Base-by-base conservation (phyloP, 2,888 invertebrate species). In the Agrochola macilenta region DNA sequence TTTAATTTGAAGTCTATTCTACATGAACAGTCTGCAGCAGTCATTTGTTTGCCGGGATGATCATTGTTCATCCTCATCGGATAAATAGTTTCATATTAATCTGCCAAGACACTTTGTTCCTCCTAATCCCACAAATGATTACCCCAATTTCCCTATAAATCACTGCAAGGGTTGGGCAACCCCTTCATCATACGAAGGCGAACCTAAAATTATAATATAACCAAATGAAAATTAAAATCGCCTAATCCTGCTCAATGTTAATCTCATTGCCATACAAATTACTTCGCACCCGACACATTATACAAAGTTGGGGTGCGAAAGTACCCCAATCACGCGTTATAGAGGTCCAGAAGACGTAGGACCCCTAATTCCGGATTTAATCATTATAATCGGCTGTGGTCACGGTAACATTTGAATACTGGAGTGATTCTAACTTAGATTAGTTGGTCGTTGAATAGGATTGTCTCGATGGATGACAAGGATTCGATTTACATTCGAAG, bases 291-390 rank as follows among this genome's bases (percentile, higher is more conserved):
- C 85, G 74, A 80, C 87, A 82, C 65, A 77, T 88, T 88, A 86
- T 84, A 76, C 79, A 72, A 75, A 84, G 78, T 81, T 81, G 66
- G 87, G 87, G 83, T 82, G 80, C 71, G n/a, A 76, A 84, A 85
- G 85, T 85, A 89, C 89, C 90, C 90, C 88, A 90, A 90, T 90
- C 90, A 89, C 79, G 74, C 86, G 85, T 88, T 89, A 90, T 90
- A 77, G 89, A 79, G 88, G 89, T 88, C 89, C 89, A 87, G 77
- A 77, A 87, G 85, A 88, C 79, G 78, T 85, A 88, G 79, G 66
- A 68, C 76, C 75, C 81, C 89, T 90, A 92, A 92, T 93, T 91
- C 90, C 82, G 87, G 85, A 89, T 92, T 90, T 91, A 91, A 91
- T 92, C 90, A 92, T 90, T 89, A 87, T 91, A 92, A 92, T 91